Conservation (phyloP, 1,140 invertebrate genomes). For the Tetraneura akinire region DNA sequence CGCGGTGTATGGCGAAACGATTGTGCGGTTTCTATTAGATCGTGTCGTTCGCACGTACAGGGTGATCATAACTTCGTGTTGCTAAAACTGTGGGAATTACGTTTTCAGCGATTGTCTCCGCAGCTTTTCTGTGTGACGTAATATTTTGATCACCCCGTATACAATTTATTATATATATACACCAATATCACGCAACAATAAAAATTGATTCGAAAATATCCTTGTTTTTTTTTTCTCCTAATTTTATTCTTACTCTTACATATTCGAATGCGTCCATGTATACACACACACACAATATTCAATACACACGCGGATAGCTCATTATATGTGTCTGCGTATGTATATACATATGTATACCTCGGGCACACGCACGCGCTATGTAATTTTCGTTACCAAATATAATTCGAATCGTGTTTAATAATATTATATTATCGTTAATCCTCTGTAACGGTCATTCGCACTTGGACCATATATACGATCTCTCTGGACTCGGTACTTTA, state of each 20-base stretch:
- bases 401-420: too few relatives aligned
- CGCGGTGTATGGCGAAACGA: background rate
- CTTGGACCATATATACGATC: background rate
- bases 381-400: too few relatives aligned
- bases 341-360: too few relatives aligned
- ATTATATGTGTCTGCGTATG: too few relatives aligned
- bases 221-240: background rate
- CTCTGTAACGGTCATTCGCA: background rate
- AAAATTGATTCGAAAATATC: conserved; percentile 8
- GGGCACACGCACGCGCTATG: too few relatives aligned
- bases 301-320: background rate
- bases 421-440: background rate
- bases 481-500: background rate
- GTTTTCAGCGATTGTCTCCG: too few relatives aligned
- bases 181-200: background rate
- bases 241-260: background rate
- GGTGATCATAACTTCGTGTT: too few relatives aligned
- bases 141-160: too few relatives aligned
- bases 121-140: too few relatives aligned
- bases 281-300: background rate
- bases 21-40: background rate
- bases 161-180: too few relatives aligned
- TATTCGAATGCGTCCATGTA: background rate
- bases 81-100: too few relatives aligned
- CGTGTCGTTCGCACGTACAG: background rate